Conservation (phyloP, 1,140 invertebrate genomes). For the Phymorhynchus buccinoides region DNA sequence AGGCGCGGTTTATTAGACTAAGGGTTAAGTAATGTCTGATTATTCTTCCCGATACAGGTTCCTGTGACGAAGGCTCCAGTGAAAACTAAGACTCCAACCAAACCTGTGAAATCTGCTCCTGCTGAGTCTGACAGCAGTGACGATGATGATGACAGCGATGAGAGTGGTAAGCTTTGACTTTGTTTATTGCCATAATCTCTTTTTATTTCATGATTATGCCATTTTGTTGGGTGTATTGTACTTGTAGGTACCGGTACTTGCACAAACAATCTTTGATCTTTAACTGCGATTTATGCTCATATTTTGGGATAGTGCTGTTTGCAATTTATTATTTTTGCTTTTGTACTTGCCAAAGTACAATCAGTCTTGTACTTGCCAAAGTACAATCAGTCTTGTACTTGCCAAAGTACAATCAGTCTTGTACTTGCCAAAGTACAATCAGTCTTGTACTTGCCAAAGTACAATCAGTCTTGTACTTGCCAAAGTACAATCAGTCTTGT, state of each 20-base stretch:
- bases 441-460: no score
- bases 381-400: no score
- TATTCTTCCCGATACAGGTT: neutral
- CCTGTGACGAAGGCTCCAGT: slow-evolving; percentile 4
- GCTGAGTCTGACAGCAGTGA: neutral
- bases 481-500: no score
- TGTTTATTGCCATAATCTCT: neutral
- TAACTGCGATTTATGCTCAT: neutral
- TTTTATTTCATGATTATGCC: neutral
- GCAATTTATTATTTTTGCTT: neutral
- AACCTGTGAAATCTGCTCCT: neutral
- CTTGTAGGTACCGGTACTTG: no score
- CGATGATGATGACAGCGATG: neutral
- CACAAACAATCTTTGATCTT: neutral
- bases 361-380: no score
- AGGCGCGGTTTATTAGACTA: neutral
- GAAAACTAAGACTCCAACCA: neutral
- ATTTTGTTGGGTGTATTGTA: no score
- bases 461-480: no score
- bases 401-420: no score
- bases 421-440: no score
- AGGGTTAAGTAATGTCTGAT: neutral
- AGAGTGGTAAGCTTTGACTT: neutral
- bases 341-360: no score
- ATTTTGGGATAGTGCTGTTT: neutral